Percentiles rank a stretch among this genome's conserved stretches.
Conservation (phyloP, 2,888 invertebrate genomes). For the Drosophila falleni region DNA sequence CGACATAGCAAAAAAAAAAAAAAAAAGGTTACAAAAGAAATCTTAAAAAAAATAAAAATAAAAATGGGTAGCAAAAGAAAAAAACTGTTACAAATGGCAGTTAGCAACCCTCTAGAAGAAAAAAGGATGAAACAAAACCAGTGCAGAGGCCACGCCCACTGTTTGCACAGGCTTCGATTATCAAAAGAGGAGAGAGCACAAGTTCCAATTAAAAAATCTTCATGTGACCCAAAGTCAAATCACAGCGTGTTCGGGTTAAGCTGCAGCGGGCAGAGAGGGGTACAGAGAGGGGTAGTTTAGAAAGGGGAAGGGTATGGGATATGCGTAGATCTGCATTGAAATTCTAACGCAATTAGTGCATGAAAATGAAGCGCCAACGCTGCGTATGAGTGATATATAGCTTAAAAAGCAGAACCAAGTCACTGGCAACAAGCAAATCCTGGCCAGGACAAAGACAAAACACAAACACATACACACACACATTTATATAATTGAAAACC, state of each 20-base stretch:
- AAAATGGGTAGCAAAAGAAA: constrained; percentile 17
- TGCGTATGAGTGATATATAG: constrained; percentile 80
- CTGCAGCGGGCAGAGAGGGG: background rate
- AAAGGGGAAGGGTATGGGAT: background rate
- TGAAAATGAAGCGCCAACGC: constrained; percentile 76
- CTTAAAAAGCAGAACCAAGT: constrained; percentile 56
- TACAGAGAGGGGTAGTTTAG: background rate
- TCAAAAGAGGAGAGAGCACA: constrained; percentile 39
- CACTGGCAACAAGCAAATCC: constrained; percentile 41
- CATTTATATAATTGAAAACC: constrained; percentile 61
- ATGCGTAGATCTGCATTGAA: constrained; percentile 59
- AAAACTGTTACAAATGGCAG: constrained; percentile 62
- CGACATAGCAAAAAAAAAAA: constrained; percentile 31
- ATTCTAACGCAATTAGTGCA: constrained; percentile 80
- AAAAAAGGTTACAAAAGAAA: constrained; percentile 64
- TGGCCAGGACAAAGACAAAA: constrained; percentile 34
- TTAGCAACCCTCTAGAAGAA: constrained; percentile 48
- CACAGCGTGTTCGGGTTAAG: constrained; percentile 47
- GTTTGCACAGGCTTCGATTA: constrained; percentile 47
- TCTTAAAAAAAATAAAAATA: constrained; percentile 18
- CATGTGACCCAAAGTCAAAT: constrained; percentile 75
- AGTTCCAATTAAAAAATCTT: constrained; percentile 78
- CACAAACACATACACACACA: constrained; percentile 21
- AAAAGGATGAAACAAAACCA: constrained; percentile 53
- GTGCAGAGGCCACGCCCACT: constrained; percentile 44